Percentiles rank a stretch among this genome's conserved stretches.
These are phyloP conservation scores for Odontocolon sp. DNA, from an alignment of 2,888 invertebrate species.

Conservation along the genomic window DNA sequence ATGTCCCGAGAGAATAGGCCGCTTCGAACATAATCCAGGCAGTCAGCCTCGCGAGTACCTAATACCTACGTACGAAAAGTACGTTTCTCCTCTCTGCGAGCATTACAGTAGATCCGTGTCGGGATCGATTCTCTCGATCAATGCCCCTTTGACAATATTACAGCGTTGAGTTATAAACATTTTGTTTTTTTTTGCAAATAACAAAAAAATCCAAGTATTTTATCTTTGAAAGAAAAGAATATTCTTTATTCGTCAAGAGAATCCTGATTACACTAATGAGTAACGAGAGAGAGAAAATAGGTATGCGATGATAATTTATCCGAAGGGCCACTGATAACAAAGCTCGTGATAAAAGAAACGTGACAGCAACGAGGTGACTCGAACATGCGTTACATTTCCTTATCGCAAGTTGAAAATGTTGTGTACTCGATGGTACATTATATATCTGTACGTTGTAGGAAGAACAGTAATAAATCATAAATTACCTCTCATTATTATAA, in stretches of 20 bases:
- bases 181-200: too few species aligned
- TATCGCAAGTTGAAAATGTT: slow-evolving; percentile 47
- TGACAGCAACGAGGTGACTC: slow-evolving; percentile 46
- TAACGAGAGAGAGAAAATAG: slow-evolving; percentile 19
- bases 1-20: slow-evolving; percentile 75
- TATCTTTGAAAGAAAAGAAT: too few species aligned
- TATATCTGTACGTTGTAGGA: not conserved
- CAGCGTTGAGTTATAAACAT: too few species aligned
- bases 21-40: slow-evolving; percentile 49
- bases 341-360: slow-evolving; percentile 39
- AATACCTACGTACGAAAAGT: slow-evolving; percentile 35
- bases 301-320: slow-evolving; percentile 33
- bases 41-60: slow-evolving; percentile 36
- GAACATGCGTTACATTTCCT: slow-evolving; percentile 31
- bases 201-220: too few species aligned
- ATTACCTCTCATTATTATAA: slow-evolving; percentile 74
- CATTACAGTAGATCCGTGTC: not conserved
- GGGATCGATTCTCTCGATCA: too few species aligned
- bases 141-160: too few species aligned
- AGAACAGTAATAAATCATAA: slow-evolving; percentile 70
- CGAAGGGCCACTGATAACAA: slow-evolving; percentile 3
- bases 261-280: not conserved
- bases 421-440: not conserved
- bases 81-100: slow-evolving; percentile 25
- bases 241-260: too few species aligned